These are phyloP conservation scores for Lethenteron camtschaticum DNA, from an alignment of 2,113 vertebrate genomes.

Conservation along the genomic window DNA sequence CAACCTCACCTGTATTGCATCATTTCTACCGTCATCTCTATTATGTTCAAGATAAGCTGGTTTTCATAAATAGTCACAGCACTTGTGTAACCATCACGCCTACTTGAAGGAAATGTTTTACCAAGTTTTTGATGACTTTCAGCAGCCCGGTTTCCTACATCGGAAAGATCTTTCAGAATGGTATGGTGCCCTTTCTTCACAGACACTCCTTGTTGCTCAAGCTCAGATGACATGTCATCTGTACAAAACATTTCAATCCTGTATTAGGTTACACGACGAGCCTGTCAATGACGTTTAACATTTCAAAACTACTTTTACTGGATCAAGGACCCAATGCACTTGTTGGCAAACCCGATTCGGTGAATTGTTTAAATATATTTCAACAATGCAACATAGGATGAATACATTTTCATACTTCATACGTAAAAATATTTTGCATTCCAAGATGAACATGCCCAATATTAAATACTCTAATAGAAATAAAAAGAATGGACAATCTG, in stretches of 20 bases:
- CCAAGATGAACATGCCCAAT: too few relatives aligned
- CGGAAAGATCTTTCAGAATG: constrained; percentile 21
- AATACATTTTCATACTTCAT: too few relatives aligned
- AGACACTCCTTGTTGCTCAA: constrained; percentile 21
- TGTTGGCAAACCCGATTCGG: too few relatives aligned
- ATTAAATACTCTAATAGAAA: too few relatives aligned
- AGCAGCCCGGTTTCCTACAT: constrained; percentile 19
- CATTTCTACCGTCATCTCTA: not conserved
- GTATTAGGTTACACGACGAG: too few relatives aligned
- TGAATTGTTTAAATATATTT: too few relatives aligned
- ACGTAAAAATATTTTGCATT: too few relatives aligned
- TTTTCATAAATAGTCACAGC: not conserved
- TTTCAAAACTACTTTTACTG: too few relatives aligned
- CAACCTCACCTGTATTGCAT: not conserved
- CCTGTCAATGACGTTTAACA: too few relatives aligned
- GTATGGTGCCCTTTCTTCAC: constrained; percentile 19
- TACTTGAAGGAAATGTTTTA: constrained; percentile 10
- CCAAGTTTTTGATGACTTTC: constrained; percentile 31
- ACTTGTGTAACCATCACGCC: not conserved
- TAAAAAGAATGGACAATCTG: not conserved
- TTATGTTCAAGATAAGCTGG: not conserved
- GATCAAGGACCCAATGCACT: too few relatives aligned
- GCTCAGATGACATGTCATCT: constrained; percentile 28
- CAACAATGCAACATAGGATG: too few relatives aligned
- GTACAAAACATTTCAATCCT: not conserved